Conservation (phyloP, 2,797 vertebrate species). For the Gymnopithys bicolor region DNA sequence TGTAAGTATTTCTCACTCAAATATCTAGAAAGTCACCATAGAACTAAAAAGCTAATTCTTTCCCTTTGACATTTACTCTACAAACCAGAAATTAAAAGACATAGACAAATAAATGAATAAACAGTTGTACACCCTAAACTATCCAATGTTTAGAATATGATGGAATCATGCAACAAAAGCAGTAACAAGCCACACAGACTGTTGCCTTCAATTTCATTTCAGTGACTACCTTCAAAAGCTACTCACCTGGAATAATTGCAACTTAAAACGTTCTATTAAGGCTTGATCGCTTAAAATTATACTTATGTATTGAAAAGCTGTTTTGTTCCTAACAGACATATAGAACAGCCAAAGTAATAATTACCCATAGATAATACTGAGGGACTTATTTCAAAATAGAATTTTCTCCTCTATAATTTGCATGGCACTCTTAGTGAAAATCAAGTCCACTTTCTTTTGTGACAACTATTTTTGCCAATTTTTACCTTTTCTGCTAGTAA, state of each 20-base stretch:
- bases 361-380: neutral
- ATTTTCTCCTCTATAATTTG: neutral
- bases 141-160: neutral
- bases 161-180: neutral
- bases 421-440: neutral
- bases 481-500: neutral
- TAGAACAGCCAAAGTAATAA: neutral
- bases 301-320: rapidly evolving
- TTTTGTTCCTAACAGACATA: neutral
- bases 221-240: neutral
- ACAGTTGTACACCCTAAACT: neutral
- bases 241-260: neutral
- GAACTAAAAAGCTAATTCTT: neutral
- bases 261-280: neutral
- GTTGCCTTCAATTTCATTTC: neutral
- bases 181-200: neutral
- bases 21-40: neutral
- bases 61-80: neutral
- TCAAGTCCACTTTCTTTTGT: neutral
- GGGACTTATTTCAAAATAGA: neutral
- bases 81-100: neutral
- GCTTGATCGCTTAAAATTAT: neutral
- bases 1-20: neutral
- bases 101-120: neutral
- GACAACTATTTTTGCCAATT: neutral